These are phyloP conservation scores for Lasioglossum albipes DNA, from an alignment of 1,140 invertebrate genomes.

Conservation along the genomic window DNA sequence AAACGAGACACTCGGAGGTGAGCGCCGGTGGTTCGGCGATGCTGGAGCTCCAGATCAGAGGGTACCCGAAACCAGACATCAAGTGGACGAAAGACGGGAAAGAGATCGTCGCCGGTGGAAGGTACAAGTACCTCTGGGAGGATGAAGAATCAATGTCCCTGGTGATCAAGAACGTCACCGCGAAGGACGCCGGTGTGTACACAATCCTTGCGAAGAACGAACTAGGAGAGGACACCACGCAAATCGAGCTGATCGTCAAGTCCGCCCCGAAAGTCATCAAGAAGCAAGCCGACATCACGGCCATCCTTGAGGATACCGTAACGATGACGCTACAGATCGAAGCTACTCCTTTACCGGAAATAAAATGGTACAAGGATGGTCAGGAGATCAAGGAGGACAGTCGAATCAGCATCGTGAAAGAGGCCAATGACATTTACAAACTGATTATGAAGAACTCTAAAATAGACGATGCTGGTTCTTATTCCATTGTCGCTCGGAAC, in stretches of 20 bases:
- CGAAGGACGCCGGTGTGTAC: slow-evolving; percentile 92
- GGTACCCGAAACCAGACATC: slow-evolving; percentile 95
- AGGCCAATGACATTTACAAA: slow-evolving; percentile 84
- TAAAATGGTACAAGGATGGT: slow-evolving; percentile 93
- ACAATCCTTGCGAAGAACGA: slow-evolving; percentile 92
- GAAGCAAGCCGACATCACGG: slow-evolving; percentile 87
- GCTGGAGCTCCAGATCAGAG: slow-evolving; percentile 93
- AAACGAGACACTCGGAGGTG: slow-evolving; percentile 87
- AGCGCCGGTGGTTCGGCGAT: slow-evolving; percentile 94
- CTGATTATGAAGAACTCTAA: slow-evolving; percentile 90
- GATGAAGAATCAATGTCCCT: slow-evolving; percentile 95
- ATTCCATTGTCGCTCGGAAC: slow-evolving; percentile 95
- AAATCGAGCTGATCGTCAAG: slow-evolving; percentile 89
- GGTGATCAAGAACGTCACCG: slow-evolving; percentile 92
- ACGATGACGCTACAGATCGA: slow-evolving; percentile 90
- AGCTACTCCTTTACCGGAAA: slow-evolving; percentile 89
- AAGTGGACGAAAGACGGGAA: slow-evolving; percentile 93
- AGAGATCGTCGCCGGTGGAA: slow-evolving; percentile 88
- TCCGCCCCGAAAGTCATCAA: slow-evolving; percentile 90
- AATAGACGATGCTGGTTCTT: slow-evolving; percentile 94
- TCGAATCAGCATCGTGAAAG: slow-evolving; percentile 86
- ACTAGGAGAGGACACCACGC: slow-evolving; percentile 89
- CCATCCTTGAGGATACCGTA: slow-evolving; percentile 85
- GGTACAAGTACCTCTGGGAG: slow-evolving; percentile 93
- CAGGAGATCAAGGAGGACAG: slow-evolving; percentile 86